phyloP scores from a whole-genome alignment of 2,888 invertebrate genomes.

The Timema podura region DNA sequence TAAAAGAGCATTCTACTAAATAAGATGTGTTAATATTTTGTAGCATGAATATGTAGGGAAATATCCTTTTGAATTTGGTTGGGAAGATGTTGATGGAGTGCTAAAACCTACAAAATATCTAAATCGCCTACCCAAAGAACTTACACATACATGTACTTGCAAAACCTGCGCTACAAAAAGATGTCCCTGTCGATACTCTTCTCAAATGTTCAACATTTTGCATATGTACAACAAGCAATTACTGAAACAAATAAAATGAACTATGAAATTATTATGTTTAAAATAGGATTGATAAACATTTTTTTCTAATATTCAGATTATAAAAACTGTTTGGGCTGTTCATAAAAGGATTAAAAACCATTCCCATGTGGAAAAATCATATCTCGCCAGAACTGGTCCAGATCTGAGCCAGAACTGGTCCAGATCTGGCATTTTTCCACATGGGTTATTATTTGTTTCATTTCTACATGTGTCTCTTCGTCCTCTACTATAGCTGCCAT shows the following conservation, averaged over 20 bases:
- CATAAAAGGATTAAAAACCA: too few species aligned
- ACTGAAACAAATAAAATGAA: background rate
- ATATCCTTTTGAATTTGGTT: background rate
- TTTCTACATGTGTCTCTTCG: too few species aligned
- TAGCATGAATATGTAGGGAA: background rate
- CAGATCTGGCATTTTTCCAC: too few species aligned
- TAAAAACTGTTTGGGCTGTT: too few species aligned
- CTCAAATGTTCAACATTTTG: slow-evolving; percentile 7
- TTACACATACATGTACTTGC: background rate
- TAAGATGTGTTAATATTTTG: background rate
- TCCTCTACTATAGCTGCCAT: background rate
- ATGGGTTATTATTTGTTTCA: too few species aligned
- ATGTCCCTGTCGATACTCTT: background rate
- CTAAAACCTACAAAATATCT: background rate
- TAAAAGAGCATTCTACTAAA: too few species aligned
- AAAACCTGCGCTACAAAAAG: background rate
- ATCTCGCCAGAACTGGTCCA: too few species aligned
- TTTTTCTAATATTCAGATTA: too few species aligned
- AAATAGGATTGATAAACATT: too few species aligned
- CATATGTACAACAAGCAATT: background rate
- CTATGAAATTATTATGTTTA: too few species aligned
- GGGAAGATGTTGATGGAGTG: background rate
- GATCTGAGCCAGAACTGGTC: too few species aligned
- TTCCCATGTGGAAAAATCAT: too few species aligned
- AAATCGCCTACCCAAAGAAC: background rate